phyloP scores from a whole-genome alignment of 1,140 invertebrate species.

The Drosophila nikananu region DNA sequence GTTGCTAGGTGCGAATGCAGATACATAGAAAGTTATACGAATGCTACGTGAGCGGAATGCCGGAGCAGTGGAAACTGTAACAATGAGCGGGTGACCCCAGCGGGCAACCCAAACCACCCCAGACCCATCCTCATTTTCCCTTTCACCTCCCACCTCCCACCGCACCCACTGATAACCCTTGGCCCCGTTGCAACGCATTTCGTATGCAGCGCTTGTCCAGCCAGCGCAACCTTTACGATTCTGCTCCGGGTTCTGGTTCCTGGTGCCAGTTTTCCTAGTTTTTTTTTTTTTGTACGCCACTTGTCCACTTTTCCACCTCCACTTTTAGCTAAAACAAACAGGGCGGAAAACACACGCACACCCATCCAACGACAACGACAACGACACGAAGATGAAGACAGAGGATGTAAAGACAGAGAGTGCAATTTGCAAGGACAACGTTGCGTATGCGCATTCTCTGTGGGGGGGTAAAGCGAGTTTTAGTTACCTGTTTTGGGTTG shows the following conservation, averaged over 20 bases:
- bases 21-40: conserved; percentile 56
- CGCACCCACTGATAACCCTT: conserved; percentile 21
- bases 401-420: conserved; percentile 26
- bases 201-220: conserved; percentile 72
- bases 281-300: conserved; percentile 9
- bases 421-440: conserved; percentile 39
- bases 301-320: conserved; percentile 27
- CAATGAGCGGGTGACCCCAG: conserved; percentile 42
- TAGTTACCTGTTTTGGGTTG: background rate
- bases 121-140: background rate
- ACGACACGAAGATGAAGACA: conserved; percentile 18
- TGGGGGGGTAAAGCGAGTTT: no score
- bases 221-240: conserved; percentile 54
- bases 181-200: conserved; percentile 56
- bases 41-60: conserved; percentile 67
- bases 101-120: background rate
- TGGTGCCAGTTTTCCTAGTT: conserved; percentile 10
- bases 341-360: conserved; percentile 14
- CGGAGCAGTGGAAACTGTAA: conserved; percentile 41
- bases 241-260: conserved; percentile 3
- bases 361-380: background rate
- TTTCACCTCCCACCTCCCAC: no score
- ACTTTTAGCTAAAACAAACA: conserved; percentile 53
- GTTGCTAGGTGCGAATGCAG: conserved; percentile 27
- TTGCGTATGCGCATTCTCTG: conserved; percentile 52